A percentile compares a stretch with the other conserved stretches of the same genome.
Evolutionary conservation across 2,888 invertebrate genomes (phyloP).

Genomic region (Siphonodentalium dalli): DNA sequence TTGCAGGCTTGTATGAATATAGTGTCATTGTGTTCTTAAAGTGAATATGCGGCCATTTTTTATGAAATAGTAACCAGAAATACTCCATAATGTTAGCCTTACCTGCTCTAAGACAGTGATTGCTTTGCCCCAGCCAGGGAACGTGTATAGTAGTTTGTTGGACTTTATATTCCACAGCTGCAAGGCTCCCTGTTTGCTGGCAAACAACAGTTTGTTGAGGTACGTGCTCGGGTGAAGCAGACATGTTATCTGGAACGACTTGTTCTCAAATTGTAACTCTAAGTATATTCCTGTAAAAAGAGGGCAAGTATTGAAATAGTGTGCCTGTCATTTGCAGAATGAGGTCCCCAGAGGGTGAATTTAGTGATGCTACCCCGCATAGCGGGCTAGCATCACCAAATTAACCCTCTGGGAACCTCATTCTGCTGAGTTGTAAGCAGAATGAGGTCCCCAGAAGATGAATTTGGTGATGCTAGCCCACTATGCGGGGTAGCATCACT

Average conservation of each 20-base stretch:
- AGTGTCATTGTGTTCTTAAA: too few relatives aligned
- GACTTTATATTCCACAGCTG: conserved; percentile 90
- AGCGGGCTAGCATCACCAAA: too few relatives aligned
- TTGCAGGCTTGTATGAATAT: too few relatives aligned
- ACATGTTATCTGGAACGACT: conserved; percentile 79
- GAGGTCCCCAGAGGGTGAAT: too few relatives aligned
- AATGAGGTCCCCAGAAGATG: too few relatives aligned
- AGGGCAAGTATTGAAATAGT: neutral
- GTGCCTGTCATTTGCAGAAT: too few relatives aligned
- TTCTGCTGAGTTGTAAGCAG: too few relatives aligned
- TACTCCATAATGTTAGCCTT: neutral
- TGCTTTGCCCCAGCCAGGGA: conserved; percentile 76
- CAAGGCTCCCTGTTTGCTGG: conserved; percentile 82
- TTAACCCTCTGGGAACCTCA: too few relatives aligned
- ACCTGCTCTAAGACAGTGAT: conserved; percentile 80
- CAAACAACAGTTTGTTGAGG: conserved; percentile 89
- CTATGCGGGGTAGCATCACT: too few relatives aligned
- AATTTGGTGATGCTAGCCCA: too few relatives aligned
- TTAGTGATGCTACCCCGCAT: too few relatives aligned
- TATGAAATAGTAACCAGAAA: conserved; percentile 7
- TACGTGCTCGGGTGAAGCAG: conserved; percentile 94
- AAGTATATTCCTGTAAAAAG: conserved; percentile 56
- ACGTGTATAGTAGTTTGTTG: conserved; percentile 72
- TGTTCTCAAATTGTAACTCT: conserved; percentile 67
- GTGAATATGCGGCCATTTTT: neutral